phyloP scores from a whole-genome alignment of 2,888 invertebrate genomes.

The Cheilosia soror region DNA sequence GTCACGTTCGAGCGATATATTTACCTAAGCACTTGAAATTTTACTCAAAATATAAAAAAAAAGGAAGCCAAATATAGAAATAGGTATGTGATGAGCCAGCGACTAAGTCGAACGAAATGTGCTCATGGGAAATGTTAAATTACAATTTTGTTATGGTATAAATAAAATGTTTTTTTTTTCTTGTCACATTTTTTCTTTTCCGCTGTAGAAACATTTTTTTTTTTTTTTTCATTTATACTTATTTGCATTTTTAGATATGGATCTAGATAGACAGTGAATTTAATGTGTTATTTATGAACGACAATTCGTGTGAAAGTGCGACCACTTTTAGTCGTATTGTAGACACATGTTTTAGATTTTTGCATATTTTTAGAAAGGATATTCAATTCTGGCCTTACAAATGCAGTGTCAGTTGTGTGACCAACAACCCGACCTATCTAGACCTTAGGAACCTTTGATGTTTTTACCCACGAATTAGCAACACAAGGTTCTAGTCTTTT shows the following conservation, averaged over 20 bases:
- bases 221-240: constrained; percentile 10
- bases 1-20: constrained; percentile 73
- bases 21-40: constrained; percentile 67
- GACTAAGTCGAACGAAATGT: constrained; percentile 18
- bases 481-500: too few relatives aligned
- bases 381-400: not conserved
- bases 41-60: constrained; percentile 55
- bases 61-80: constrained; percentile 13
- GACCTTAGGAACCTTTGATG: too few relatives aligned
- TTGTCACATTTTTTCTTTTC: constrained; percentile 33
- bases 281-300: constrained; percentile 44
- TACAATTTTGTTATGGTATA: constrained; percentile 70
- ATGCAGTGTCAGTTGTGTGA: too few relatives aligned
- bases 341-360: constrained; percentile 1
- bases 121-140: constrained; percentile 70
- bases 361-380: not conserved
- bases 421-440: too few relatives aligned
- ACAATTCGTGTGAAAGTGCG: constrained; percentile 24
- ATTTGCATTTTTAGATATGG: constrained; percentile 46
- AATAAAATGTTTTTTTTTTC: constrained; percentile 49
- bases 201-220: constrained; percentile 8
- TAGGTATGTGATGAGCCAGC: constrained; percentile 38
- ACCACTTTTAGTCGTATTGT: not conserved
- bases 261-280: not conserved
- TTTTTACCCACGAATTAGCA: too few relatives aligned